A percentile compares a stretch with the other conserved stretches of the same genome.
phyloP scores from a whole-genome alignment of 2,113 vertebrate species.

The Melanostigma gelatinosum region DNA sequence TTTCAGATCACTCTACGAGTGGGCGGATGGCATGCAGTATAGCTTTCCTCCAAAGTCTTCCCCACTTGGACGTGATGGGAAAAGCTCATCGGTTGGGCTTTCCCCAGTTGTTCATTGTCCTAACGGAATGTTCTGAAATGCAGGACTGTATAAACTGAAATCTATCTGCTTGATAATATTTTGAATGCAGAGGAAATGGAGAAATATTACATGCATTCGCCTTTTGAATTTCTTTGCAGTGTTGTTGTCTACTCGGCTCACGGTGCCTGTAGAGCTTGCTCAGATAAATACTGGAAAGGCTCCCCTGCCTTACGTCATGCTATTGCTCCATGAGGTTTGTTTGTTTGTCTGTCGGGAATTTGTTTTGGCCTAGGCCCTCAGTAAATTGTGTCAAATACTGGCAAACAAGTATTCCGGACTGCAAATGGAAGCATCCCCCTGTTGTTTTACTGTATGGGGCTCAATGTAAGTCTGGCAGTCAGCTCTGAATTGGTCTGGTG shows the following conservation, averaged over 20 bases:
- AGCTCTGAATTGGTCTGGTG: conserved; percentile 50
- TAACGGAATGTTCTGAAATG: conserved; percentile 23
- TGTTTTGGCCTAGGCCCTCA: conserved; percentile 45
- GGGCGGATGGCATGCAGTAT: conserved; percentile 52
- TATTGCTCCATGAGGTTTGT: conserved; percentile 68
- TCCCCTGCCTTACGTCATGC: conserved; percentile 48
- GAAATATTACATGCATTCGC: not conserved
- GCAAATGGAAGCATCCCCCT: conserved; percentile 56
- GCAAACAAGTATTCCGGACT: conserved; percentile 48
- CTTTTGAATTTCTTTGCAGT: not conserved
- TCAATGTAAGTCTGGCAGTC: conserved; percentile 52
- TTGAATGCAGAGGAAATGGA: not conserved
- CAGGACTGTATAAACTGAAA: not conserved
- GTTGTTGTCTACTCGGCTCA: conserved; percentile 2
- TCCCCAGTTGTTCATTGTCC: conserved; percentile 3
- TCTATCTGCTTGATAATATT: not conserved
- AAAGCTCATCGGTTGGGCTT: conserved; percentile 43
- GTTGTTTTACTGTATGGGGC: conserved; percentile 62
- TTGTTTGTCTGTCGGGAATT: conserved; percentile 71
- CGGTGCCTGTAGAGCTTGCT: conserved; percentile 23
- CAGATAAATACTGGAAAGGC: conserved; percentile 47
- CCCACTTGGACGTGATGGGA: conserved; percentile 42
- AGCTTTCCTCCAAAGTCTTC: conserved; percentile 57
- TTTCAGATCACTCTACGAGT: conserved; percentile 70
- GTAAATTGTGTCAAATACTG: conserved; percentile 63